Evolutionary conservation across 2,888 invertebrate species (phyloP).

Genomic region (Dermolepida albohirtum): DNA sequence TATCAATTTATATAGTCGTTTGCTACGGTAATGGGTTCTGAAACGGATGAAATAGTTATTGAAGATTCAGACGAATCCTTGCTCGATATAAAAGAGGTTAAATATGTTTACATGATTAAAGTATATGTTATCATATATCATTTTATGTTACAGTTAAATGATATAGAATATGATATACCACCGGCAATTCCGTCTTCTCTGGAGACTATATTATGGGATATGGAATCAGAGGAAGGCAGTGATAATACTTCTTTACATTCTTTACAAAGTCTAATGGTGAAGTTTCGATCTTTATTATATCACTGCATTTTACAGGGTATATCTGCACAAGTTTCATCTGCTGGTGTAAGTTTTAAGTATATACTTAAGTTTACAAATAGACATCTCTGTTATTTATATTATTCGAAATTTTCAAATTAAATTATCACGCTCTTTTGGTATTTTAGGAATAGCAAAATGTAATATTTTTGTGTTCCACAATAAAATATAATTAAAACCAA

Average conservation of each 20-base stretch:
- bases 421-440: no score
- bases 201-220: constrained; percentile 85
- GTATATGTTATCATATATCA: constrained; percentile 10
- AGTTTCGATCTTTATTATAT: constrained; percentile 76
- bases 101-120: constrained; percentile 15
- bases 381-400: no score
- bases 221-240: constrained; percentile 74
- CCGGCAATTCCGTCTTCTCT: constrained; percentile 81
- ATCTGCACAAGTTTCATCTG: constrained; percentile 88
- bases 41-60: constrained; percentile 59
- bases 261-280: constrained; percentile 65
- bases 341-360: constrained; percentile 73
- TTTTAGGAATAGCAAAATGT: no score
- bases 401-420: no score
- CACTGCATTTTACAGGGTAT: constrained; percentile 88
- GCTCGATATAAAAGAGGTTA: constrained; percentile 62
- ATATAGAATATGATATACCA: constrained; percentile 82
- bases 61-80: constrained; percentile 63
- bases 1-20: constrained; percentile 7
- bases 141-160: constrained; percentile 73
- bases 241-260: constrained; percentile 69
- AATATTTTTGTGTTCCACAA: no score
- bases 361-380: no score
- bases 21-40: constrained; percentile 57
- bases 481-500: no score